Evolutionary conservation across 2,888 invertebrate genomes (phyloP), one percentile per base, ranked within the genome.

Genomic region (Melipona bicolor): DNA sequence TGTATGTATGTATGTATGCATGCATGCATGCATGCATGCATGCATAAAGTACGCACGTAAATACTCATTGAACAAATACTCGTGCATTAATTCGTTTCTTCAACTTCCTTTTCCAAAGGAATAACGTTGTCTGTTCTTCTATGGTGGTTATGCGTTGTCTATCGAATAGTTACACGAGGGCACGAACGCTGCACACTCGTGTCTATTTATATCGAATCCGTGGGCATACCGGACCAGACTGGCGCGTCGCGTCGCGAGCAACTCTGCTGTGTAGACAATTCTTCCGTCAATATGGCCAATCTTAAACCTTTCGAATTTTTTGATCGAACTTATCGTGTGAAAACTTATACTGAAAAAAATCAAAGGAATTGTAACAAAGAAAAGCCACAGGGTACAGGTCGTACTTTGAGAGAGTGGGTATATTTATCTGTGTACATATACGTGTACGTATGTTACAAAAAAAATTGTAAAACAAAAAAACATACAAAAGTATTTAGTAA

Each of bases 141-240:
- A 70, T 56, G 77, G 21, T 56, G 77, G 21, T 32, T 61, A 24
- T 59, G 56, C 24, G 56, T 69, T 70, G 77, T 64, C 69, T 65
- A 77, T 83, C 77, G 83, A 70, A 77, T 83, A 77, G 80, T 70
- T 50, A 50, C 62, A 68, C 70, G 74, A 78, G 54, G 49, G 56
- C 43, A 78, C 32, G 65, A 65, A 77, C 70, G 61, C 61, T 50
- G 75, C 70, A 64, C 82, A 50, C 78, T 83, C 67, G 72, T 69
- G 77, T 85, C 88, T 88, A 88, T 88, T 88, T 88, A 88, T 88
- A 88, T 82, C 88, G 84, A 88, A 86, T 86, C 89, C 89, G 88
- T 88, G 88, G 88, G 88, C 89, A 88, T 88, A 88, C 88, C 88
- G 88, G 88, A 87, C 82, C 83, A 77, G 83, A 64, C 77, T 81